A percentile compares a stretch with the other conserved stretches of the same genome.
These are phyloP conservation scores for Peromyscus eremicus DNA, from an alignment of 2,797 vertebrate species.

Conservation along the genomic window DNA sequence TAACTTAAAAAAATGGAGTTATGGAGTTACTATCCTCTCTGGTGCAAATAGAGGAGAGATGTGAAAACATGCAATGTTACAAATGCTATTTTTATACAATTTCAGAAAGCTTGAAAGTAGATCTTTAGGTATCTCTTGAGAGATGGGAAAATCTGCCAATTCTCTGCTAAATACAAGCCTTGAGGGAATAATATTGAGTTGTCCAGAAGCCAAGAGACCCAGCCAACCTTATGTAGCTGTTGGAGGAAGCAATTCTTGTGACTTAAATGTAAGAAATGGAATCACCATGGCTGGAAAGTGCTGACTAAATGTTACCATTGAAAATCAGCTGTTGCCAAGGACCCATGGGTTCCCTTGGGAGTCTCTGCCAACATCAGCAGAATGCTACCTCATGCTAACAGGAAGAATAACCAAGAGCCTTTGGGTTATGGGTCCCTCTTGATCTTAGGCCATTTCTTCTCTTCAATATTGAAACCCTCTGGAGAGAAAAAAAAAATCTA, in stretches of 20 bases:
- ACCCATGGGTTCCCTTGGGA: neutral
- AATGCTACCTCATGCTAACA: constrained; percentile 11
- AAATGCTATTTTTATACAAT: constrained; percentile 48
- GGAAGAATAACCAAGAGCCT: neutral
- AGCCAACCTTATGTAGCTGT: constrained; percentile 1
- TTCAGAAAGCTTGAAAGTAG: constrained; percentile 46
- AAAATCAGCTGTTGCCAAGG: neutral
- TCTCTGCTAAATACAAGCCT: constrained; percentile 34
- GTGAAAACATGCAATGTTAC: constrained; percentile 14
- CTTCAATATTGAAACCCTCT: constrained; percentile 47
- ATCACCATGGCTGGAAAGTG: neutral
- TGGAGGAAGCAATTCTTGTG: constrained; percentile 58
- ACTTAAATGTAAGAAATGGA: constrained; percentile 16
- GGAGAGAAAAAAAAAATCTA: constrained; percentile 39
- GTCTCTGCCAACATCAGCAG: constrained; percentile 31
- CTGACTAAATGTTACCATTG: constrained; percentile 12
- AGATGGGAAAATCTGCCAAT: constrained; percentile 25
- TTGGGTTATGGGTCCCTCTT: neutral
- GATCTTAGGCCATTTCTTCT: neutral
- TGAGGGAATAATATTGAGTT: constrained; percentile 26
- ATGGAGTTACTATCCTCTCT: neutral
- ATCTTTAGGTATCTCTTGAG: constrained; percentile 40
- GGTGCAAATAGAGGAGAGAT: constrained; percentile 8
- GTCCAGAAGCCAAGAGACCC: constrained; percentile 24
- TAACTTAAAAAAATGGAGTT: neutral